Base-by-base conservation (phyloP, 2,797 vertebrate genomes). In the Sciurus carolinensis region DNA sequence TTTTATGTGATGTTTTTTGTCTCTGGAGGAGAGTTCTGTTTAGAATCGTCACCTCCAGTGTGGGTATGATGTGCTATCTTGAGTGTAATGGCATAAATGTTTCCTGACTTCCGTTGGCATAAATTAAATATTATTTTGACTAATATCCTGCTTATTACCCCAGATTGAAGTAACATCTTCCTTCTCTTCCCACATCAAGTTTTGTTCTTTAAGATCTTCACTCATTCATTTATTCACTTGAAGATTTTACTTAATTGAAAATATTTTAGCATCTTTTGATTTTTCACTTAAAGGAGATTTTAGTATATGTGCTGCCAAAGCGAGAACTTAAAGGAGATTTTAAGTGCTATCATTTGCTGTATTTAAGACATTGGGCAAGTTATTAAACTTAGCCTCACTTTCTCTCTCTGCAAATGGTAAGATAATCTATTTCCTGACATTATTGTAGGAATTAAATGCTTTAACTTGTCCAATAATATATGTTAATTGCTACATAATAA, bases 301-400 rank as follows among this genome's bases (percentile, higher is more conserved):
- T 94, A 66, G 44, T 47, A 47, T 47, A 47, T 47, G 44, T 47
- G 44, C 44, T 8, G 7, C 44, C 44, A 47, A 7, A 7, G 44
- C 44, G 44, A 47, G 44, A 7, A 7, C 44, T 47, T 47, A 47
- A 47, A 47, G 39, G 39, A 91, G 28, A 44, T 81, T 69, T 76
- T 94, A 59, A 94, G 15, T 50, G 64, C 24, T 79, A n/a, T 36
- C 33, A 36, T 36, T 94, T 79, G 86, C 47, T 13, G 15, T 87
- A 59, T 66, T 87, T 92, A 36, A 62, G 94, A 76, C 24, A 62
- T 82, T 81, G 82, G 52, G 14, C 1, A 79, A 69, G 30, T 71
- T 92, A 82, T 67, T 94, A 92, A 96, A 95, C 18, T 17, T 87
- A 26, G 64, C 28, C 52, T 96, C 75, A 85, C 75, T 97, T 95